These are phyloP conservation scores for Prunella strophiata DNA, from an alignment of 2,797 vertebrate species.

Conservation along the genomic window DNA sequence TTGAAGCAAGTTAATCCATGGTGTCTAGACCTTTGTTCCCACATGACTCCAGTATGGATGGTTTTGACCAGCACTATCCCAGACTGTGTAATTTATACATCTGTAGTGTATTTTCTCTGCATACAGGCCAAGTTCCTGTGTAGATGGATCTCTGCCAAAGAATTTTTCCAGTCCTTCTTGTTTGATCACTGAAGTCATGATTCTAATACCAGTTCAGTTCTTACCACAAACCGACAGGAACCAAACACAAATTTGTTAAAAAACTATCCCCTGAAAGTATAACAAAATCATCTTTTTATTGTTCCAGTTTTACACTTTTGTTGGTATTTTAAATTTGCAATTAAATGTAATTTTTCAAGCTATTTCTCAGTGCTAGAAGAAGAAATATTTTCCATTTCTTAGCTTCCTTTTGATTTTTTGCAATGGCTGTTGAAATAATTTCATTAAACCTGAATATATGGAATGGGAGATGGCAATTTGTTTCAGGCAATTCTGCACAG, in stretches of 20 bases:
- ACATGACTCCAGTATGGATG: conserved; percentile 51
- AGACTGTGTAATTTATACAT: conserved; percentile 70
- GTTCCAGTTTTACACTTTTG: neutral
- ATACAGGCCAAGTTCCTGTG: conserved; percentile 62
- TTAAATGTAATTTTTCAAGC: neutral
- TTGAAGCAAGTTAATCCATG: conserved; percentile 40
- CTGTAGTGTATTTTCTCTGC: conserved; percentile 68
- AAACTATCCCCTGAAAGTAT: neutral
- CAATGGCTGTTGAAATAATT: neutral
- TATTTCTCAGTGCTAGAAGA: neutral
- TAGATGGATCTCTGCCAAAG: conserved; percentile 60
- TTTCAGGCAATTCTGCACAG: neutral
- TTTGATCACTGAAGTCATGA: conserved; percentile 16
- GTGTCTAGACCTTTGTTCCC: conserved; percentile 71
- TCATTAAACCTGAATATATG: neutral
- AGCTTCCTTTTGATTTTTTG: neutral
- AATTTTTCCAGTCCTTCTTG: conserved; percentile 44
- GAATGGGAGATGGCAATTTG: neutral
- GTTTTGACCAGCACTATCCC: conserved; percentile 51
- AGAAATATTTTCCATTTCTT: neutral
- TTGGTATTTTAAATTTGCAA: neutral
- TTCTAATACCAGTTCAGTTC: conserved; percentile 20
- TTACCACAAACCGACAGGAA: conserved; percentile 34
- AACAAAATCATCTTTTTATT: neutral
- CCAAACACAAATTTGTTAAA: conserved; percentile 21